Evolutionary conservation across 2,888 invertebrate species (phyloP), one percentile per base, ranked within the genome.

Genomic region (Pogonocherus hispidulus): DNA sequence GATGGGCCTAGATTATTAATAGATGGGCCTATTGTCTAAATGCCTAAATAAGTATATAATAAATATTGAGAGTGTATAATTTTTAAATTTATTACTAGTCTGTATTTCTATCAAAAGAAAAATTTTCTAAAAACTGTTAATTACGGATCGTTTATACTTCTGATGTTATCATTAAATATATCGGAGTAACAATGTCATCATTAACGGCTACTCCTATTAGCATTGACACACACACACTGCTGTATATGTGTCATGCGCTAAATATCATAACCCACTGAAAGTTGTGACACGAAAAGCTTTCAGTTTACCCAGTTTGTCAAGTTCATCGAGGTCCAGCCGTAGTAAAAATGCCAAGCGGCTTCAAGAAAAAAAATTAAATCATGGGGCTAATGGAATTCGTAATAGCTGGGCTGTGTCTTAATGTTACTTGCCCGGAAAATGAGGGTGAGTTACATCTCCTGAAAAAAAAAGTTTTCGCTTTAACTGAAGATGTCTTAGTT

Each of bases 341-440:
- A 1, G 4, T n/a, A 37, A 51, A 62, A 37, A 62, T 62, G 62
- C 35, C 19, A 62, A 62, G 35, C 35, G 37, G 49, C 22, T 49
- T 37, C 8, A 62, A 62, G 62, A 62, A 62, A 27, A 62, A 62
- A 59, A 32, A 9, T 32, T 37, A 47, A 56, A 64, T 32, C 44
- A 79, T 79, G 79, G 76, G 76, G 59, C 59, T 78, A 44, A 47
- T 71, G 3, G 78, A 79, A 65, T 59, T 78, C 41, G 66, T 78
- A 27, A 52, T 78, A 16, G 69, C 76, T 11, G 68, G 73, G 20
- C 66, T 79, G 55, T 79, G 78, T 71, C 69, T 79, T 2, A 78
- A 79, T 60, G 66, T 72, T 14, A 78, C 78, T 3, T 79, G 76
- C 55, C 55, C 68, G 27, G 37, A 67, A 2, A 70, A 76, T 52